phyloP scores from a whole-genome alignment of 2,113 vertebrate species.

The Psettodes erumei region DNA sequence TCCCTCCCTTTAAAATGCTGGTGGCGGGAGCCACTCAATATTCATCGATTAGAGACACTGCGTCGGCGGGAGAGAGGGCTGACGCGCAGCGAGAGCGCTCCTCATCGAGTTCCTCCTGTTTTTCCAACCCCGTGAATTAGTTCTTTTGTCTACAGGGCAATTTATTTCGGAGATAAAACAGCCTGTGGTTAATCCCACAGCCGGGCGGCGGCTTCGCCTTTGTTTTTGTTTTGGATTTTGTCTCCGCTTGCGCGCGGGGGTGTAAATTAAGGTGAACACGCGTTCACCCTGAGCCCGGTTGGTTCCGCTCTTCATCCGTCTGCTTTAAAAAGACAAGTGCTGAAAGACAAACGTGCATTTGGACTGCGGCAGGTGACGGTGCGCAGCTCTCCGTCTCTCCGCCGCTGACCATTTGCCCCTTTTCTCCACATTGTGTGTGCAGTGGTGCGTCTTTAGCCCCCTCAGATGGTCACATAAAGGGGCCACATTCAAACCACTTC shows the following conservation, averaged over 20 bases:
- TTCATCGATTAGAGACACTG: slow-evolving; percentile 74
- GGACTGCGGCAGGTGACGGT: background rate
- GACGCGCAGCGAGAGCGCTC: slow-evolving; percentile 47
- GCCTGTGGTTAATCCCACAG: slow-evolving; percentile 70
- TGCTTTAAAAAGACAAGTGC: background rate
- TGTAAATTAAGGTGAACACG: slow-evolving; percentile 53
- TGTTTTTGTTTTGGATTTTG: slow-evolving; percentile 63
- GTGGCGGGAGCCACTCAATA: slow-evolving; percentile 75
- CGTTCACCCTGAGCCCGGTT: slow-evolving; percentile 61
- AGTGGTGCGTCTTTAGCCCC: slow-evolving; percentile 31
- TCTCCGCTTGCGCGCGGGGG: slow-evolving; percentile 39
- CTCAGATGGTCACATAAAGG: slow-evolving; percentile 20
- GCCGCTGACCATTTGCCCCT: slow-evolving; percentile 6
- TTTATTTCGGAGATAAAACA: slow-evolving; percentile 77
- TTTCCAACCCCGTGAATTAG: slow-evolving; percentile 64
- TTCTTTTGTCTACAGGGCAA: slow-evolving; percentile 77
- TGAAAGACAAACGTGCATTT: slow-evolving; percentile 36
- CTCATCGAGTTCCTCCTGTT: slow-evolving; percentile 54
- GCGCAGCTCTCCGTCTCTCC: background rate
- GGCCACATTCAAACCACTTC: slow-evolving; percentile 17
- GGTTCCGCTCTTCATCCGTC: slow-evolving; percentile 34
- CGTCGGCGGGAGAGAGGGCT: slow-evolving; percentile 46
- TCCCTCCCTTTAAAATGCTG: slow-evolving; percentile 62
- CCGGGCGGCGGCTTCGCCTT: slow-evolving; percentile 35
- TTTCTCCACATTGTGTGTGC: background rate